Conservation (phyloP, 2,888 invertebrate species). For the Acronicta aceris region DNA sequence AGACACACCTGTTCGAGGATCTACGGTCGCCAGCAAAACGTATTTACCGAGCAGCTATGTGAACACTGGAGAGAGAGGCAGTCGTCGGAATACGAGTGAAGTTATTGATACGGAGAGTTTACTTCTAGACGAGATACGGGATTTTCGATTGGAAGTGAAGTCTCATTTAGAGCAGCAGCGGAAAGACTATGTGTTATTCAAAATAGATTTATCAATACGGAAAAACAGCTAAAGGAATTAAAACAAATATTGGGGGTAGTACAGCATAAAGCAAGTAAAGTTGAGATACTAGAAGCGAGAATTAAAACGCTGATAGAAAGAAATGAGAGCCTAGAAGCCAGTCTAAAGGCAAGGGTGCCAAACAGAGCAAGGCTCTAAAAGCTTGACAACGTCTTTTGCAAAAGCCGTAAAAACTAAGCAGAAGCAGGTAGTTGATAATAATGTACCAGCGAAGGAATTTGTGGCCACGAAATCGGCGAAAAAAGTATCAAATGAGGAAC, state of each 20-base stretch:
- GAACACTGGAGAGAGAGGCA: constrained; percentile 20
- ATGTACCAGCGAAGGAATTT: no score
- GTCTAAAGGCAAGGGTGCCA: neutral
- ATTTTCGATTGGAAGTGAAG: constrained; percentile 35
- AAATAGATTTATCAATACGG: constrained; percentile 28
- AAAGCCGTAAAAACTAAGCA: no score
- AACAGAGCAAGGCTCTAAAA: neutral
- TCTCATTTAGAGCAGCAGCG: constrained; percentile 22
- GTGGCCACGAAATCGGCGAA: no score
- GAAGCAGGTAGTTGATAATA: no score
- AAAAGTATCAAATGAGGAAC: neutral
- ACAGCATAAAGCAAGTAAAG: constrained; percentile 37
- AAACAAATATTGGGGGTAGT: constrained; percentile 36
- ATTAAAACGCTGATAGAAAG: constrained; percentile 21
- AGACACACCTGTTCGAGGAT: constrained; percentile 27
- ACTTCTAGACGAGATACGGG: constrained; percentile 15
- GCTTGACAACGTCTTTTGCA: no score
- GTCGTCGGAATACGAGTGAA: constrained; percentile 13
- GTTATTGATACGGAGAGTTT: constrained; percentile 9
- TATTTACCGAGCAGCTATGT: constrained; percentile 31
- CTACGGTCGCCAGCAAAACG: constrained; percentile 10
- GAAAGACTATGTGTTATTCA: constrained; percentile 27
- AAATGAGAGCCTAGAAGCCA: constrained; percentile 12
- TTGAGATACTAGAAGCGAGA: constrained; percentile 32
- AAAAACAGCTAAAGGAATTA: constrained; percentile 30